A percentile compares a stretch with the other conserved stretches of the same genome.
phyloP scores from a whole-genome alignment of 23 tunicate genomes.

The Diplosoma virens region DNA sequence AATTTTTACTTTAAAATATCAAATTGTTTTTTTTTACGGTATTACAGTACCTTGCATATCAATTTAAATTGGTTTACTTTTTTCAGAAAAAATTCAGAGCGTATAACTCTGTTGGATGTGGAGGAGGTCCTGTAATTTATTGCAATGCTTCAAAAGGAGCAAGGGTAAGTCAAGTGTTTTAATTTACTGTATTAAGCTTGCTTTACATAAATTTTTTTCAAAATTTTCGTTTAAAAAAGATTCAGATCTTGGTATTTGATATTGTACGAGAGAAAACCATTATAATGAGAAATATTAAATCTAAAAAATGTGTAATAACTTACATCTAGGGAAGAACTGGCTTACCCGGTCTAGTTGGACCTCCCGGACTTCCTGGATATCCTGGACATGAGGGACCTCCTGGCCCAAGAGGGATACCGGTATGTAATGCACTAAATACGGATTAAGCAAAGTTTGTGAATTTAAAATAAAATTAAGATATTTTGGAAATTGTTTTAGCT shows the following conservation, averaged over 20 bases:
- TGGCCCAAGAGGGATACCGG: slow-evolving; percentile 68
- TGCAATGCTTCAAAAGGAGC: slow-evolving; percentile 97
- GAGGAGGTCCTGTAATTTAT: slow-evolving; percentile 49
- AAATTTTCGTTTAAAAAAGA: too few species aligned
- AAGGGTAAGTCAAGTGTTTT: slow-evolving; percentile 48
- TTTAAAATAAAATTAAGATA: too few species aligned
- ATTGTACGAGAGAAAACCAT: too few species aligned
- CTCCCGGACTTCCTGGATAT: slow-evolving; percentile 64
- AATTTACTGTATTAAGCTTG: not conserved
- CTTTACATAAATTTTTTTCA: too few species aligned
- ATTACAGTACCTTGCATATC: too few species aligned
- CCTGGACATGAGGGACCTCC: slow-evolving; percentile 90
- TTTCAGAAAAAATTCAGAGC: slow-evolving; percentile 7
- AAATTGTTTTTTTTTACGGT: too few species aligned
- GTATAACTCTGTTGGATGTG: slow-evolving; percentile 16
- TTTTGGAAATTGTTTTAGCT: too few species aligned
- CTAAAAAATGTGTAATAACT: too few species aligned
- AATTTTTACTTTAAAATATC: too few species aligned
- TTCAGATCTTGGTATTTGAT: too few species aligned
- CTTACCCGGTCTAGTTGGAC: slow-evolving; percentile 55
- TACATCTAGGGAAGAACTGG: slow-evolving; percentile 51
- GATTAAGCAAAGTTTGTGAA: not conserved
- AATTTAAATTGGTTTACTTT: too few species aligned
- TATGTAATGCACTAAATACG: not conserved
- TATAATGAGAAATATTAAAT: too few species aligned